phyloP scores from a whole-genome alignment of 2,113 vertebrate genomes.

The Miniopterus natalensis region DNA sequence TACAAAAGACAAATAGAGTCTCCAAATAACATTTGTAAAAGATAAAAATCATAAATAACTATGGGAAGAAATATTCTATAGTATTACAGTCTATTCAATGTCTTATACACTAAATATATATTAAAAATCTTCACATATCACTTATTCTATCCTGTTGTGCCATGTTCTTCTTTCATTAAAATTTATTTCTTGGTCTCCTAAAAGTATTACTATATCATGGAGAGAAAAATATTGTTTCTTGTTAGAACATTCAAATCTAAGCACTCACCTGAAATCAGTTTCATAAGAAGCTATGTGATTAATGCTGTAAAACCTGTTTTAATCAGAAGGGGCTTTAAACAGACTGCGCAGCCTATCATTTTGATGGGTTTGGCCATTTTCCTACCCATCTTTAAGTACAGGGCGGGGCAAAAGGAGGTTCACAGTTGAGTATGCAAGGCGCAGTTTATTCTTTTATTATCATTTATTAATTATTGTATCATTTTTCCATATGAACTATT shows the following conservation, averaged over 20 bases:
- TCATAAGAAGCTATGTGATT: neutral
- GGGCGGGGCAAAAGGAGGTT: neutral
- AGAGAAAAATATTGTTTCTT: neutral
- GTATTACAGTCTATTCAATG: neutral
- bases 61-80: neutral
- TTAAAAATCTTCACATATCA: neutral
- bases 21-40: neutral
- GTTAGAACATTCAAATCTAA: conserved; percentile 17
- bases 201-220: neutral
- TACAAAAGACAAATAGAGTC: neutral
- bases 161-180: neutral
- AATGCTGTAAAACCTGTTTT: neutral
- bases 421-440: too few species aligned
- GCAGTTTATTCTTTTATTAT: too few species aligned
- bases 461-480: too few species aligned
- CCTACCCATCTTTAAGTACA: neutral
- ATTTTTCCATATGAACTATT: too few species aligned
- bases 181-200: neutral
- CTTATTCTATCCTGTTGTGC: neutral
- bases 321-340: neutral
- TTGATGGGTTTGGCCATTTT: neutral
- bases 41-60: neutral
- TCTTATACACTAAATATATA: neutral
- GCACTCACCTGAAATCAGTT: neutral
- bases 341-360: neutral